Evolutionary conservation across 2,888 invertebrate genomes (phyloP), one percentile per base, ranked within the genome.

Genomic region (Beris morrisii): DNA sequence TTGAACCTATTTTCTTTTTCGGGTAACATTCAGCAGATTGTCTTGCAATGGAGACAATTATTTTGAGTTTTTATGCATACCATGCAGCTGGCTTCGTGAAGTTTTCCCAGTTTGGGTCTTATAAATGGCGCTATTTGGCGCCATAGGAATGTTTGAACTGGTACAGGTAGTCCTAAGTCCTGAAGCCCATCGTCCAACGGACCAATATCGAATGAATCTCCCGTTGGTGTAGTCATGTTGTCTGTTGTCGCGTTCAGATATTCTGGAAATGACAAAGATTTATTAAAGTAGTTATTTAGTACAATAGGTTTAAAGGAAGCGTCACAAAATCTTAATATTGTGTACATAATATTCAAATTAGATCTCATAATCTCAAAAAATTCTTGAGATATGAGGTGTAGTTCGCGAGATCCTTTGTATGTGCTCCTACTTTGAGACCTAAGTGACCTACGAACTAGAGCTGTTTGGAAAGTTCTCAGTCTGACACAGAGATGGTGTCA

Each of bases 71-170:
- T 9, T 48, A 56, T 76, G 80, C 91, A 88, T 84, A 97, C 97
- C 92, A 93, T 92, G 82, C 97, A 97, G 68, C 95, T 92, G 30
- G 97, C 94, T 82, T 99, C 98, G 79, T 97, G 97, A 44, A 96
- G 85, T 82, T 97, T 97, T 72, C 97, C 96, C 70, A 97, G 86
- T 80, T 95, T 93, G 11, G 97, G 95, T 72, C 96, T 86, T 67
- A 97, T 94, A 79, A 98, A 99, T 11, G 98, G 97, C 71, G 97
- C 95, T 70, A 95, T 93, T 84, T 97, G 97, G 74, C 94, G 87
- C 98, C 98, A 98, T 69, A 98, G 86, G 82, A 97, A 98, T 74
- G 95, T 92, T 82, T 98, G 98, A 68, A 98, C 94, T 1, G 97
- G 94, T 70, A 97, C 90, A 1, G 98, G 98, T 69, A 98, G 84